Evolutionary conservation across 2,797 vertebrate species (phyloP).

Genomic region (Halcyon chelicuti): DNA sequence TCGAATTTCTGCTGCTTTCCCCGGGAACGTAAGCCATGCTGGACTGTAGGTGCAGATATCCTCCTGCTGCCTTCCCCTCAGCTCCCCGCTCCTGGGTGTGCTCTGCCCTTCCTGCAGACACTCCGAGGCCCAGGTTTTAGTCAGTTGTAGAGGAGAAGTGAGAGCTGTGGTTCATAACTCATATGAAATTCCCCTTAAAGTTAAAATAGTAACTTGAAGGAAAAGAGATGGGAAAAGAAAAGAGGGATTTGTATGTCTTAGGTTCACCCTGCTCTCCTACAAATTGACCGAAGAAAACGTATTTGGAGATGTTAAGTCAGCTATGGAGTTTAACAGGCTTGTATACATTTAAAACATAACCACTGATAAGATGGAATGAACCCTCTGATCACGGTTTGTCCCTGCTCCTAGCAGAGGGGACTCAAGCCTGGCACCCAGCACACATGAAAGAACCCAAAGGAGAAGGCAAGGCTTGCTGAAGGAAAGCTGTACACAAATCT

Average conservation of each 20-base stretch:
- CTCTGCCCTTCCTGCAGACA: not conserved
- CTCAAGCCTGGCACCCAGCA: rapidly evolving
- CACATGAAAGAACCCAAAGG: not conserved
- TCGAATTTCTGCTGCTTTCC: not conserved
- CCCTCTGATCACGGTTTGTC: not conserved
- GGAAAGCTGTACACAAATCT: not conserved
- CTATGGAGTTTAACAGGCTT: not conserved
- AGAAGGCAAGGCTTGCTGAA: not conserved
- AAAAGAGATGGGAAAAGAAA: not conserved
- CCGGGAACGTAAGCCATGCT: not conserved
- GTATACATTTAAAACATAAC: not conserved
- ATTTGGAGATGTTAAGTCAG: not conserved
- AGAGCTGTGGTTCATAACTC: not conserved
- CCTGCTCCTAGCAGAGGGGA: not conserved
- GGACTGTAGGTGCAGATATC: not conserved
- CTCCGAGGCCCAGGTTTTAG: not conserved
- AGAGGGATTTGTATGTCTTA: not conserved
- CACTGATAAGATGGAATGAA: not conserved
- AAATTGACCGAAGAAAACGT: not conserved
- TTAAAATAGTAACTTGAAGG: not conserved
- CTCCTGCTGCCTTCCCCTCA: not conserved
- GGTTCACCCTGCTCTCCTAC: not conserved
- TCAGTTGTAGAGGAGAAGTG: not conserved
- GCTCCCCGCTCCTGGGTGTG: not conserved
- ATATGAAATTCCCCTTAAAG: not conserved